Base-by-base conservation (phyloP, 2,797 vertebrate genomes). In the Hemibagrus guttatus region DNA sequence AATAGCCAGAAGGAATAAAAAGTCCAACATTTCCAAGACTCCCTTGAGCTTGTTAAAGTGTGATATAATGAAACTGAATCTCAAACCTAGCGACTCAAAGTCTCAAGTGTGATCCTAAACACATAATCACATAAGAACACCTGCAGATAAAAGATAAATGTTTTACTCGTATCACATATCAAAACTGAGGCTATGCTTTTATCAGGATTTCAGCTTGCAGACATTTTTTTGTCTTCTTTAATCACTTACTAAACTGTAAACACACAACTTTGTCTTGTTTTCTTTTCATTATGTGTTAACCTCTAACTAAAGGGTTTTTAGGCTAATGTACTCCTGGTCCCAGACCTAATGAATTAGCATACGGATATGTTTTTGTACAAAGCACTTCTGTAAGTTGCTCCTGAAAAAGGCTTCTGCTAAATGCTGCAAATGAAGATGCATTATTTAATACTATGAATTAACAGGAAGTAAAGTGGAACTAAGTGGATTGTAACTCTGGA, bases 1-100 rank as follows among this genome's bases (percentile, higher is more conserved):
- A 80, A 78, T 31, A 58, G 85, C 68, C 75, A 17, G 54, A 59
- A 80, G 87, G 72, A 35, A 49, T 49, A 81, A 82, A 84, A 85
- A 26, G 54, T 80, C 56, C 56, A 39, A 52, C 9, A 58, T 59
- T 54, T 74, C 66, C 31, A 83, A 31, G 39, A 74, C 52, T 59
- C 66, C 52, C 63, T 11, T 71, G 84, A 80, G 61, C 49, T 83
- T 83, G 46, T 84, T 89, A 58, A 81, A 84, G 39, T 69, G 35
- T 82, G 56, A 86, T 82, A 64, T 61, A 59, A 87, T 74, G 66
- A 61, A 74, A 63, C 52, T 64, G 31, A 59, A 59, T 64, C 52
- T 85, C 21, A 54, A 46, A 87, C 39, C 49, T 82, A 71, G 42
- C 75, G 68, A 16, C 83, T 69, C 6, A 3, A 52, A 72, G 49